Base-by-base conservation (phyloP, 1,140 invertebrate species). In the Drosophila mauritiana region DNA sequence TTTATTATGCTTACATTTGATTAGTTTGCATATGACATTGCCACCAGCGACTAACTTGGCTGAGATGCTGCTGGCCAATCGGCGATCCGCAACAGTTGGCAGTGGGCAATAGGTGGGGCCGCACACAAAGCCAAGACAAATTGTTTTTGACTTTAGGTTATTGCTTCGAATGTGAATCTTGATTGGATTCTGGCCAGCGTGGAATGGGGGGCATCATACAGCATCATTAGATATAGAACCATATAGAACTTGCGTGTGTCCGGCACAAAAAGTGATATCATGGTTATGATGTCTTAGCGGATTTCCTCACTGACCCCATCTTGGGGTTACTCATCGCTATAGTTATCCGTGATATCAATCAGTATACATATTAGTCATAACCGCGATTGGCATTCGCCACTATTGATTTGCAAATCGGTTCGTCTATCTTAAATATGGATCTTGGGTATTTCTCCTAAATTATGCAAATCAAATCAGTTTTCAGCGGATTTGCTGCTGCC, bases 21-120 rank as follows among this genome's bases (percentile, higher is more conserved):
- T 68, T 86, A 79, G 85, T 90, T 90, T 90, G 82, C 85, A 90
- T 90, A 86, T 90, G 85, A 77, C 85, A 90, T 90, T 90, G 85
- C 85, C 80, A 65, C 73, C 78, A 88, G 83, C 83, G 55, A 82
- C 73, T 63, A 46, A 46, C 36, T 65, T 64, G 63, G 45, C 61
- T 57, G 43, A 45, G 36, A 20, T 43, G 43, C 57, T 53, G 15
- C 17, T 39, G 61, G 48, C 46, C 54, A 45, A 37, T 54, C 42
- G 58, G 58, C 48, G 48, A 20, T 20, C 49, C 40, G 52, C 67
- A 59, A 65, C 46, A 22, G 40, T 42, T 54, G 45, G 42, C 42
- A 20, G 42, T 31, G 27, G 51, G 17, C 62, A 40, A 20, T 57
- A 53, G 83, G 62, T 52, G 69, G 75, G 73, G 67, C 37, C 75